These are phyloP conservation scores for Timema podura DNA, from an alignment of 2,888 invertebrate species.

Conservation along the genomic window DNA sequence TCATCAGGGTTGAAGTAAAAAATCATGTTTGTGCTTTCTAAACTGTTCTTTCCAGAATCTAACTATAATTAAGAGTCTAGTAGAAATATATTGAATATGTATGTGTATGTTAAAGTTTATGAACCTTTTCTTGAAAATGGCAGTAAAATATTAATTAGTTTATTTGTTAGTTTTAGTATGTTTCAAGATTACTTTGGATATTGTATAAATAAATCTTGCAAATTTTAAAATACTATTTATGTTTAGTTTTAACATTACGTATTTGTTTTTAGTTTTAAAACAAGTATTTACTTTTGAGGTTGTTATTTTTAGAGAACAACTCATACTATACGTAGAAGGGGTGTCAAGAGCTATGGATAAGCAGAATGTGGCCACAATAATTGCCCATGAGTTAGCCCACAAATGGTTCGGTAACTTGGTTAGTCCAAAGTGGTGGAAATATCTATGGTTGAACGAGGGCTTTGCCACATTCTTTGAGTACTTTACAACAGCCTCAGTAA, in stretches of 20 bases:
- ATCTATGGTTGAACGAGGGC: slow-evolving; percentile 30
- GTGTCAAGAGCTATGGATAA: slow-evolving; percentile 33
- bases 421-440: slow-evolving; percentile 27
- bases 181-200: no score
- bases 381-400: slow-evolving; percentile 28
- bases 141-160: neutral
- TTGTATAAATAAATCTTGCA: no score
- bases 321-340: slow-evolving; percentile 17
- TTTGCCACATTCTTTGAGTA: slow-evolving; percentile 63
- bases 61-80: no score
- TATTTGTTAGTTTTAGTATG: no score
- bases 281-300: neutral
- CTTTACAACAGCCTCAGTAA: slow-evolving; percentile 44
- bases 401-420: slow-evolving; percentile 30
- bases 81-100: no score
- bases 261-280: neutral
- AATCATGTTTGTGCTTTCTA: no score
- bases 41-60: no score
- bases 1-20: no score
- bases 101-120: no score
- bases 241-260: no score
- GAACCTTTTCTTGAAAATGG: no score
- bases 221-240: no score
- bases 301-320: slow-evolving; percentile 25
- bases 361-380: slow-evolving; percentile 21